These are phyloP conservation scores for Teleopsis dalmanni DNA, from an alignment of 1,140 invertebrate genomes.

Conservation along the genomic window DNA sequence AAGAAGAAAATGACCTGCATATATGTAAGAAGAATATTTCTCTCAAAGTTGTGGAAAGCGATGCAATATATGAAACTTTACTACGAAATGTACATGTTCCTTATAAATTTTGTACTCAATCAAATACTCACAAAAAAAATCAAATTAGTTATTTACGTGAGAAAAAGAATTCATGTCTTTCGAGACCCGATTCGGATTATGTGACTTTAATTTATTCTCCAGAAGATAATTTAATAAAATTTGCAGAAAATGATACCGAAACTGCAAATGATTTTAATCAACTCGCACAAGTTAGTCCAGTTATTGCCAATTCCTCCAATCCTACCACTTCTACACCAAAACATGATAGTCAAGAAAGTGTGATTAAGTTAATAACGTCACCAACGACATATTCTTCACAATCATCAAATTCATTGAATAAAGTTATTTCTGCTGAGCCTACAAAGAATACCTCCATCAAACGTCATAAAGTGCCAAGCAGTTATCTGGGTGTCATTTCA, in stretches of 20 bases:
- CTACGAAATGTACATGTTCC: conserved; percentile 42
- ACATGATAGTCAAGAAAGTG: conserved; percentile 32
- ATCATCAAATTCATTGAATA: not conserved
- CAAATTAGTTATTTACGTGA: conserved; percentile 24
- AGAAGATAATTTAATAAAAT: conserved; percentile 27
- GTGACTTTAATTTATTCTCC: conserved; percentile 39
- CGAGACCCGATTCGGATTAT: conserved; percentile 41
- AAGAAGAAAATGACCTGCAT: conserved; percentile 13
- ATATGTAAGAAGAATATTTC: not conserved
- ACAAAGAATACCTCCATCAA: conserved; percentile 32
- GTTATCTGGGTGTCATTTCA: conserved; percentile 20
- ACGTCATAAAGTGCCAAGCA: too few relatives aligned
- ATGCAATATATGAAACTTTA: conserved; percentile 35
- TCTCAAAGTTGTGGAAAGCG: not conserved
- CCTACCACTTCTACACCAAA: conserved; percentile 23
- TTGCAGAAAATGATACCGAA: conserved; percentile 20
- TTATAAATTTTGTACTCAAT: conserved; percentile 39
- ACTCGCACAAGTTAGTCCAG: conserved; percentile 22
- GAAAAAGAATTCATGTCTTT: conserved; percentile 11
- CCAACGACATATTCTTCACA: conserved; percentile 21
- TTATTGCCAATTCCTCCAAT: conserved; percentile 16
- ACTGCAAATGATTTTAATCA: not conserved
- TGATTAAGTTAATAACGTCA: conserved; percentile 15
- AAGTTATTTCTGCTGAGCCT: conserved; percentile 11
- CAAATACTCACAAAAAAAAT: conserved; percentile 31